Evolutionary conservation across 2,888 invertebrate genomes (phyloP), one percentile per base, ranked within the genome.

Genomic region (Tuta absoluta): DNA sequence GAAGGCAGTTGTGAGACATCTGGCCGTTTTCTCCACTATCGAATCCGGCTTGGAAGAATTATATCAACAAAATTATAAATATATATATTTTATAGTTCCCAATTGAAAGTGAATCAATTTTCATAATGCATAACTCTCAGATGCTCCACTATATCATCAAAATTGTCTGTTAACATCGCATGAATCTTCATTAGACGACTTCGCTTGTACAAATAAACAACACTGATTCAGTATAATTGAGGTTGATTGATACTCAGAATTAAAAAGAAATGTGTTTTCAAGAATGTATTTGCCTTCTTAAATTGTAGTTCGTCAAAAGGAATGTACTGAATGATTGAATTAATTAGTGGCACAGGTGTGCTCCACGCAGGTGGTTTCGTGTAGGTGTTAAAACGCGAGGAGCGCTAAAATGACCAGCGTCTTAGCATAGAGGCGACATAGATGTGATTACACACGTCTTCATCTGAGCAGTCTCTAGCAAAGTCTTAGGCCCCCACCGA

Each of bases 21-120:
- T 89, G 65, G 92, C 79, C 53, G 91, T 92, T 81, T 90, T 94
- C 81, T 93, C 92, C 82, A 93, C 86, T 73, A 93, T 85, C 63
- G 92, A 93, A 78, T 94, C 94, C 82, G 93, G 94, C 95, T 95
- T 84, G 64, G 45, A 72, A 77, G 59, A 63, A 72, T 57, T 69
- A 65, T 3, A 28, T 23, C 45, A 45, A n/a, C 5, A 45, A 45
- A 45, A 45, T 45, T 45, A 45, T 17, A 45, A 17, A 45, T 7
- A 45, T 17, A 17, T 17, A 1, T 33, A n/a, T n/a, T n/a, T n/a
- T n/a, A n/a, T n/a, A n/a, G 17, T n/a, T 14, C 28, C 10, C 56
- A 56, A 24, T 41, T 41, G 12, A 24, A 24, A 14, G n/a, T 17
- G 24, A 56, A 56, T 33, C 56, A 56, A 33, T 56, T 53, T 56